phyloP scores from a whole-genome alignment of 2,888 invertebrate species.

The Tetramorium bicarinatum region DNA sequence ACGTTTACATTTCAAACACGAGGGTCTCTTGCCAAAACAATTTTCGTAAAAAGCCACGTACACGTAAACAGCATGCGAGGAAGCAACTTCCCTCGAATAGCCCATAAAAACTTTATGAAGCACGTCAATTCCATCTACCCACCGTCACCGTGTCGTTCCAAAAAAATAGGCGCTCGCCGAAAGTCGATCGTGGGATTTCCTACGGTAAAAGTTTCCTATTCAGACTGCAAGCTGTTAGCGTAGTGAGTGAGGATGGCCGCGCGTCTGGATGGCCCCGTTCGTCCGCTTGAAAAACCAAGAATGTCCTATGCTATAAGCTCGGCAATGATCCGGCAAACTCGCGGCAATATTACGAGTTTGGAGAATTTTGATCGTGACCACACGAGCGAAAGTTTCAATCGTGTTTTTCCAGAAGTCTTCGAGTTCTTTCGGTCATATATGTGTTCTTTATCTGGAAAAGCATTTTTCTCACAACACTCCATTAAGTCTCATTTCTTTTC shows the following conservation, averaged over 20 bases:
- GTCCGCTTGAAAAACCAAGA: conserved; percentile 71
- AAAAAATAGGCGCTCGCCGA: conserved; percentile 53
- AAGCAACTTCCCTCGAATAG: conserved; percentile 34
- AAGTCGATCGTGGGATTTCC: conserved; percentile 69
- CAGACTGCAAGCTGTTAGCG: conserved; percentile 66
- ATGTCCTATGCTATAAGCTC: conserved; percentile 73
- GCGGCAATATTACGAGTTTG: conserved; percentile 65
- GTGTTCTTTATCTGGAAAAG: conserved; percentile 5
- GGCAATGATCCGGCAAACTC: conserved; percentile 74
- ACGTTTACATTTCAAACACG: conserved; percentile 34
- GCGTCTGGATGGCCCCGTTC: conserved; percentile 30
- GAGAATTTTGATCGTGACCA: conserved; percentile 68
- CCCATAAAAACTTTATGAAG: conserved; percentile 64
- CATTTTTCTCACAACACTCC: not conserved
- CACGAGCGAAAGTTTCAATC: conserved; percentile 66
- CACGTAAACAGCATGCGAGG: conserved; percentile 47
- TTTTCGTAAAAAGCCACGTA: conserved; percentile 55
- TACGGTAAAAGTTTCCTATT: conserved; percentile 73
- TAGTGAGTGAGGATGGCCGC: conserved; percentile 61
- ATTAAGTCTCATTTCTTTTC: not conserved
- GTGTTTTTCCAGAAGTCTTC: conserved; percentile 49
- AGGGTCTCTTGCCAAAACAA: conserved; percentile 47
- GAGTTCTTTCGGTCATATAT: conserved; percentile 28
- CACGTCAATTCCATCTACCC: conserved; percentile 61
- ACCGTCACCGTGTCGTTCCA: conserved; percentile 44